Conservation (phyloP, 37 sponge, comb jelly and placozoan species). For the Mnemiopsis leidyi region DNA sequence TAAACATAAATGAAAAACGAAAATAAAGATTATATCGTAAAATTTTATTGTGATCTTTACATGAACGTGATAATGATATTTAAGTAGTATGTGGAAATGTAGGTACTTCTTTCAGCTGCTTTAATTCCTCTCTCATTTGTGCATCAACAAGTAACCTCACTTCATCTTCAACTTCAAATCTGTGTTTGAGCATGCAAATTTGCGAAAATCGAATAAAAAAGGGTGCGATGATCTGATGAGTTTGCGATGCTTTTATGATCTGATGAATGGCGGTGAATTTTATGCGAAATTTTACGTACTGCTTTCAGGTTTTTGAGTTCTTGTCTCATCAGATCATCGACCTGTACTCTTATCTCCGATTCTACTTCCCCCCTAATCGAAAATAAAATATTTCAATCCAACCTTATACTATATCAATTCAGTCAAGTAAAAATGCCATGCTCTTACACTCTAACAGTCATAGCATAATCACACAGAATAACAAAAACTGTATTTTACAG, state of each 20-base stretch:
- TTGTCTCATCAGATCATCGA: slow-evolving; percentile 97
- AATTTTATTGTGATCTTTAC: too few relatives aligned
- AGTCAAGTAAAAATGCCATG: too few relatives aligned
- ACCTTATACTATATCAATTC: too few relatives aligned
- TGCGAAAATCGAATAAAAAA: too few relatives aligned
- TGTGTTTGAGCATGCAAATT: too few relatives aligned
- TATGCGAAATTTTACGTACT: slow-evolving; percentile 66
- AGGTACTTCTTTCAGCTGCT: slow-evolving; percentile 51
- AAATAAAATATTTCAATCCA: background rate
- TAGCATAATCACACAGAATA: too few relatives aligned
- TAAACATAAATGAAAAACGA: too few relatives aligned
- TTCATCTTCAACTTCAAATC: slow-evolving; percentile 41
- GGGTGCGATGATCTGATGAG: background rate
- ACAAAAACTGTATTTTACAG: background rate
- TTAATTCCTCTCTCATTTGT: slow-evolving; percentile 60
- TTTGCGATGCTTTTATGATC: background rate
- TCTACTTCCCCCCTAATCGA: slow-evolving; percentile 82
- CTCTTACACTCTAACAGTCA: too few relatives aligned
- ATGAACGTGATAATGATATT: too few relatives aligned
- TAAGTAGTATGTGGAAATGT: too few relatives aligned
- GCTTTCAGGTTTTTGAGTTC: slow-evolving; percentile 97
- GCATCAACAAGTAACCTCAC: slow-evolving; percentile 46
- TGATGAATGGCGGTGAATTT: background rate
- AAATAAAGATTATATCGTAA: too few relatives aligned
- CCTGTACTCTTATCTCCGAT: slow-evolving; percentile 87